These are phyloP conservation scores for Glaucidium brasilianum DNA, from an alignment of 2,113 vertebrate genomes.

Conservation along the genomic window DNA sequence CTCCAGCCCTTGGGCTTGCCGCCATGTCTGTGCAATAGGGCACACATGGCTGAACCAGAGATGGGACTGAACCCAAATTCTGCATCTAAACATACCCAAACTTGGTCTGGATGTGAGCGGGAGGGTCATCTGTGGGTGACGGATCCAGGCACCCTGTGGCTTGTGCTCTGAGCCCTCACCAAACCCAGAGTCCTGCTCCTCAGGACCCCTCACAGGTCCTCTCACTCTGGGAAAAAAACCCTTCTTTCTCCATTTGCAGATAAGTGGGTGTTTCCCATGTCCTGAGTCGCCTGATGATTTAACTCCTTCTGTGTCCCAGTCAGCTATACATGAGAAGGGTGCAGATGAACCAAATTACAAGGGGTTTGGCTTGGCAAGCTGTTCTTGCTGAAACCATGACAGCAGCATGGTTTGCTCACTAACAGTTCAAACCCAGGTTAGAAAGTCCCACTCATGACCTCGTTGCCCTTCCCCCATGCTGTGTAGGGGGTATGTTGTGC, in stretches of 20 bases:
- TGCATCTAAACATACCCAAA: neutral
- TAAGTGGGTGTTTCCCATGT: neutral
- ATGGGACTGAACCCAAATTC: neutral
- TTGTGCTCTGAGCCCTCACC: neutral
- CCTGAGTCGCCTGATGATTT: neutral
- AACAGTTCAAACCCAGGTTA: neutral
- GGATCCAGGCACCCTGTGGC: rapidly evolving
- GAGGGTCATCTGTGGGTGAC: neutral
- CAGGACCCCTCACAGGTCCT: neutral
- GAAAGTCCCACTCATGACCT: rapidly evolving
- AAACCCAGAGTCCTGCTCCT: neutral
- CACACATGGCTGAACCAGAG: neutral
- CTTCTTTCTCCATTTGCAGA: neutral
- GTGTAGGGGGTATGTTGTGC: neutral
- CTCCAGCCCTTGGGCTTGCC: neutral
- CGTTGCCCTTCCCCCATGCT: neutral
- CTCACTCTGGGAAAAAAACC: rapidly evolving
- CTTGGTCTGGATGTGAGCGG: neutral
- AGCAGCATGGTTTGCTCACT: neutral
- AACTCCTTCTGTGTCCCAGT: neutral
- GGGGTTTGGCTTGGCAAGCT: neutral
- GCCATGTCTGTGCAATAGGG: neutral
- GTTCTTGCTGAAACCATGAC: neutral
- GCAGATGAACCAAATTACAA: neutral
- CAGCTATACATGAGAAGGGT: neutral